These are phyloP conservation scores for Taeniopygia guttata DNA, from an alignment of 2,797 vertebrate species.

Conservation along the genomic window DNA sequence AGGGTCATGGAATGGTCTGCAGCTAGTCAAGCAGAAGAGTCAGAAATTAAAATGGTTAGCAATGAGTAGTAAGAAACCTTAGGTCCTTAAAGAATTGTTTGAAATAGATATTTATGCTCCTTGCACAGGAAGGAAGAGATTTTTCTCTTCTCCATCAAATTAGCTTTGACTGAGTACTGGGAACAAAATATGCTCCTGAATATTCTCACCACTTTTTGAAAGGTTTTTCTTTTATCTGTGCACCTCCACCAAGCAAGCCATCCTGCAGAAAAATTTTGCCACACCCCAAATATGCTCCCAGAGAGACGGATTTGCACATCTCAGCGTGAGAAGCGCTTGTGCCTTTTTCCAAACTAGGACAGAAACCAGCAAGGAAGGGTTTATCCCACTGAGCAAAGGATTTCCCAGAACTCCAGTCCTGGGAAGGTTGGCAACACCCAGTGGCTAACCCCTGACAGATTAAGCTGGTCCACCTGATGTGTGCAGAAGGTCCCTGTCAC, in stretches of 20 bases:
- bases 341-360: not conserved
- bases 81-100: constrained; percentile 40
- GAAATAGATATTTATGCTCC: constrained; percentile 55
- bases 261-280: not conserved
- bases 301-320: not conserved
- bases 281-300: not conserved
- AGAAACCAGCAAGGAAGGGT: not conserved
- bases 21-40: constrained; percentile 71
- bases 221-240: not conserved
- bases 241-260: not conserved
- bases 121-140: not conserved
- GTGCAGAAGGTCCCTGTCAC: not conserved
- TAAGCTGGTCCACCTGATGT: not conserved
- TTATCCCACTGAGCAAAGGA: not conserved
- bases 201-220: not conserved
- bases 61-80: constrained; percentile 58
- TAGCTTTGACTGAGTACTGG: not conserved
- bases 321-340: accelerated
- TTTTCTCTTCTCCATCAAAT: constrained; percentile 27
- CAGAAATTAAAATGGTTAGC: constrained; percentile 72
- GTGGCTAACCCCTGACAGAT: not conserved
- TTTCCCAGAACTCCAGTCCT: not conserved
- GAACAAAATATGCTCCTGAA: not conserved
- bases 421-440: not conserved
- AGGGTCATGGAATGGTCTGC: constrained; percentile 65